A percentile compares a stretch with the other conserved stretches of the same genome.
phyloP scores from a whole-genome alignment of 2,113 vertebrate species.

The Panthera uncia region DNA sequence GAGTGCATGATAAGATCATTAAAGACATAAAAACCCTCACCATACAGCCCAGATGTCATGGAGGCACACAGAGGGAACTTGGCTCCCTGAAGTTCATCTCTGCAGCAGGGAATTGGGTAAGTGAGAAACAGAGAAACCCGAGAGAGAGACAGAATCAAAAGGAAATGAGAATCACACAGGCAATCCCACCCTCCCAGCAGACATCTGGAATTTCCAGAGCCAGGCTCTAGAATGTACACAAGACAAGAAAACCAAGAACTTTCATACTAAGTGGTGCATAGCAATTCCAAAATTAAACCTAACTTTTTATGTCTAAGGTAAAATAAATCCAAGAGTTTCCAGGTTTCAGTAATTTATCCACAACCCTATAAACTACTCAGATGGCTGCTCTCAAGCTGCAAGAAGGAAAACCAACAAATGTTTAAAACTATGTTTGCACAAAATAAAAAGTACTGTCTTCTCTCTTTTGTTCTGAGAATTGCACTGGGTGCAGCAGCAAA shows the following conservation, averaged over 20 bases:
- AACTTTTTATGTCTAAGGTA: background rate
- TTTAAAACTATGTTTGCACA: background rate
- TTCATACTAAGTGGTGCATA: background rate
- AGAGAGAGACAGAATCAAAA: background rate
- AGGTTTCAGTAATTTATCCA: background rate
- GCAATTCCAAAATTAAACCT: background rate
- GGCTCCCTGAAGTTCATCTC: background rate
- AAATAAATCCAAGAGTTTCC: background rate
- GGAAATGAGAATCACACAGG: background rate
- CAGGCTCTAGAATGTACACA: background rate
- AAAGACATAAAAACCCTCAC: background rate
- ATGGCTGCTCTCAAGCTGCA: background rate
- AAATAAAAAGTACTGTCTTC: background rate
- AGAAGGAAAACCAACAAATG: background rate
- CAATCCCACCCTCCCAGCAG: background rate
- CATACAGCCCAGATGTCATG: background rate
- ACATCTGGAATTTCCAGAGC: background rate
- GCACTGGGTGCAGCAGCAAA: background rate
- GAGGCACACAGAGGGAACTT: background rate
- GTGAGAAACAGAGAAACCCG: background rate
- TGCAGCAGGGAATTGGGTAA: background rate
- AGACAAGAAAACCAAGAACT: background rate
- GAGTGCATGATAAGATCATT: background rate
- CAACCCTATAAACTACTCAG: background rate
- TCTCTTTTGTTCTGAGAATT: background rate